Base-by-base conservation (phyloP, 2,797 vertebrate species). In the Crypturellus tataupa region DNA sequence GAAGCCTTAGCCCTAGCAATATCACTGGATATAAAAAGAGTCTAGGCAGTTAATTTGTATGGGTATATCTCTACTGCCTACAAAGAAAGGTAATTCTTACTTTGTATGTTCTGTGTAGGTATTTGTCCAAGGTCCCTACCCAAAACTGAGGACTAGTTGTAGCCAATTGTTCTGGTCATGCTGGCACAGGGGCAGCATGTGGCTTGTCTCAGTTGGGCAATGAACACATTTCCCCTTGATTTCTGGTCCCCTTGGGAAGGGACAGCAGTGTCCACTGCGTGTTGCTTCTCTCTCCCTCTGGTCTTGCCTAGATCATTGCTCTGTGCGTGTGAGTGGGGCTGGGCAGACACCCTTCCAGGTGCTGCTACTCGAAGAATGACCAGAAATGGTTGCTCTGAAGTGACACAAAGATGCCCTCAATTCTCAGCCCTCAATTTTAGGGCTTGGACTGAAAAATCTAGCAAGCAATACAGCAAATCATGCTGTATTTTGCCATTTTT, bases 241-340 rank as follows among this genome's bases (percentile, higher is more conserved):
- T 53, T 70, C 55, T 60, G 14, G 24, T 16, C 10, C 27, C 27
- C 17, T 37, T 56, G 25, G 35, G 19, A 85, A 9, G 11, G 5
- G 10, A 12, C 33, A 85, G 37, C 15, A 62, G 24, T 55, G 44
- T 33, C 13, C 25, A 23, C 12, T 46, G 19, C 23, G 9, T 35
- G 37, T 80, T 6, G 8, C 17, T 81, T 29, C 33, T 35, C 9
- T 71, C 76, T 37, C 6, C 40, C 18, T 25, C 16, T 63, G 56
- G 4, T 20, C 46, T 62, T 78, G 29, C 10, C 13, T 9, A 27
- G 11, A 7, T n/a, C 0, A 0, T 56, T 78, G 23, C 11, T 65
- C 14, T 46, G 35, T 25, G 16, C 9, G 9, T 24, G 37, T 39
- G 12, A 85, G 42, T 7, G 11, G 6, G 7, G 25, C 46, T 71